phyloP scores from a whole-genome alignment of 1,140 invertebrate species.

The Pteromalus puparum region DNA sequence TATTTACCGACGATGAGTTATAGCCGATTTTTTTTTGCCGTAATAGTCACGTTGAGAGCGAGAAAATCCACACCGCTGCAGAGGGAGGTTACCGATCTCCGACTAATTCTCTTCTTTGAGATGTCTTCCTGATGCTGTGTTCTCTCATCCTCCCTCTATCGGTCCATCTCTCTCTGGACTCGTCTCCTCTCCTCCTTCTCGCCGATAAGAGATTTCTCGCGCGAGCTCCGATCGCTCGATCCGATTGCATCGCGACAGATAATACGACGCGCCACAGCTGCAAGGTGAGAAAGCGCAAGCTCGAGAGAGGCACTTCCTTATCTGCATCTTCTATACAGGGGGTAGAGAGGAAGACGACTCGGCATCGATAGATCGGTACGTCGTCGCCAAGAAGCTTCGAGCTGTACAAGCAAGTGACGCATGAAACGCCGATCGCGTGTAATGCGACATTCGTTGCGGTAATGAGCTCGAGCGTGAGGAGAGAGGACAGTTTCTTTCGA shows the following conservation, averaged over 20 bases:
- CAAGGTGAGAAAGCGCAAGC: not conserved
- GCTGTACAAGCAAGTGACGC: not conserved
- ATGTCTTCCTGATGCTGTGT: slow-evolving; percentile 9
- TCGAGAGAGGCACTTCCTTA: not conserved
- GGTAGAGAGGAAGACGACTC: not conserved
- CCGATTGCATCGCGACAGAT: not conserved
- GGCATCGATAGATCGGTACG: not conserved
- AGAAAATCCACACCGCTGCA: not conserved
- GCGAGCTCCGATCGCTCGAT: not conserved
- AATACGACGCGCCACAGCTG: not conserved
- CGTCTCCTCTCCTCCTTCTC: not conserved
- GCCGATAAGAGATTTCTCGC: slow-evolving; percentile 16
- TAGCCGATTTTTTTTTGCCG: not conserved
- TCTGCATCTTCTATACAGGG: not conserved
- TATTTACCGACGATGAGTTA: slow-evolving; percentile 4
- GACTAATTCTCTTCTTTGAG: not conserved
- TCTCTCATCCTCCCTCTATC: not conserved
- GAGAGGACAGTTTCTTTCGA: not conserved
- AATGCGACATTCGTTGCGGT: not conserved
- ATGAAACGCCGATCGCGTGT: not conserved
- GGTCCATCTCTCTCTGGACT: not conserved
- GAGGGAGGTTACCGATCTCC: too few relatives aligned
- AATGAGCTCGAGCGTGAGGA: not conserved
- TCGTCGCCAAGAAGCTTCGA: not conserved
- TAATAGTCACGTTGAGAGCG: not conserved